phyloP scores from a whole-genome alignment of 1,140 invertebrate genomes.

The Danaus melanippus region DNA sequence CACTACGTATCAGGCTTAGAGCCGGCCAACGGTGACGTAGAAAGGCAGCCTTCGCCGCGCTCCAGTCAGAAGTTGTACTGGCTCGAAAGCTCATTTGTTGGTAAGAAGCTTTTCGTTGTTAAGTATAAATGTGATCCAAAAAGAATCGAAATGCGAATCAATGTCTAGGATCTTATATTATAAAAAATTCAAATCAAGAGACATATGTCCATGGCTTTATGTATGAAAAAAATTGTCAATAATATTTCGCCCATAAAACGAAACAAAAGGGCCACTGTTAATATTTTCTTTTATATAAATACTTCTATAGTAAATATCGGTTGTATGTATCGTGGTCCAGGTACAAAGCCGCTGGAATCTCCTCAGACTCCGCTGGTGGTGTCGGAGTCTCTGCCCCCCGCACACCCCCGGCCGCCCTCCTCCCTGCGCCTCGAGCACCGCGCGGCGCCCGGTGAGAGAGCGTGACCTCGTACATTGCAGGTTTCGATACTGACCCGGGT shows the following conservation, averaged over 20 bases:
- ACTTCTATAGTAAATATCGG: too few relatives aligned
- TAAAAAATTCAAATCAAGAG: too few relatives aligned
- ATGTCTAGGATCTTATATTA: too few relatives aligned
- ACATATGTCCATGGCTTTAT: too few relatives aligned
- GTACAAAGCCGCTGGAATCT: slow-evolving; percentile 86
- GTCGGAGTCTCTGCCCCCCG: slow-evolving; percentile 59
- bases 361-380: slow-evolving; percentile 84
- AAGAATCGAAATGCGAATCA: too few relatives aligned
- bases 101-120: slow-evolving; percentile 40
- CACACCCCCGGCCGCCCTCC: slow-evolving; percentile 71
- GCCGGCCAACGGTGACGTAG: slow-evolving; percentile 68
- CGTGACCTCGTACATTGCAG: slow-evolving; percentile 65
- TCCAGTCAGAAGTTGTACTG: slow-evolving; percentile 80
- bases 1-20: slow-evolving; percentile 89
- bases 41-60: slow-evolving; percentile 52
- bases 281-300: not conserved
- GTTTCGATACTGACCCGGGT: slow-evolving; percentile 37
- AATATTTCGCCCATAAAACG: too few relatives aligned
- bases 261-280: not conserved
- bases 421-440: slow-evolving; percentile 71
- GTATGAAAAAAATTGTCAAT: too few relatives aligned
- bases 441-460: slow-evolving; percentile 78
- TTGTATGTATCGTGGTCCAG: slow-evolving; percentile 34
- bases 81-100: slow-evolving; percentile 93
- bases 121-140: not conserved